phyloP scores from a whole-genome alignment of 2,888 invertebrate genomes.

The Diaphora mendica region DNA sequence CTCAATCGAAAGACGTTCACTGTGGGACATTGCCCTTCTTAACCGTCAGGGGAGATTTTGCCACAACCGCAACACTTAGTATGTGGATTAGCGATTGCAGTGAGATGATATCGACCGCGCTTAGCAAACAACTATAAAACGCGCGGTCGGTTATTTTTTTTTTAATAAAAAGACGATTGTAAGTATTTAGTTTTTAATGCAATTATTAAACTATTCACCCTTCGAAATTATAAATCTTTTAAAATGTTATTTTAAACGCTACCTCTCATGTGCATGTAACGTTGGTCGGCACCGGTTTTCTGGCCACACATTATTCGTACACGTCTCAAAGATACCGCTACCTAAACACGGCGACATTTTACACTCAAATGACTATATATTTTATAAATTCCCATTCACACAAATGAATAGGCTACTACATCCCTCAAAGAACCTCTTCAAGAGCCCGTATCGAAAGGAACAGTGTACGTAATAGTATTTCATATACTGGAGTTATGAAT shows the following conservation, averaged over 20 bases:
- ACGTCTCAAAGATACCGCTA: slow-evolving; percentile 77
- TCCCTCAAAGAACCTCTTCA: slow-evolving; percentile 38
- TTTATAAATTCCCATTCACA: slow-evolving; percentile 35
- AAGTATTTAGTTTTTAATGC: too few relatives aligned
- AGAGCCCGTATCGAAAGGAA: slow-evolving; percentile 43
- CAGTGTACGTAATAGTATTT: slow-evolving; percentile 43
- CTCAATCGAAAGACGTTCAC: too few relatives aligned
- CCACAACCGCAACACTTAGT: too few relatives aligned
- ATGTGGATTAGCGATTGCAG: too few relatives aligned
- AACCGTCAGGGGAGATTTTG: too few relatives aligned
- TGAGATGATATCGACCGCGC: too few relatives aligned
- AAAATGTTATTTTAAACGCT: slow-evolving; percentile 20
- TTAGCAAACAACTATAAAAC: too few relatives aligned
- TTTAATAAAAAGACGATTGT: too few relatives aligned
- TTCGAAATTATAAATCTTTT: too few relatives aligned
- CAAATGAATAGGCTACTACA: slow-evolving; percentile 13
- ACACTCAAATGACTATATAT: slow-evolving; percentile 59
- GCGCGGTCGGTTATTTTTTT: too few relatives aligned
- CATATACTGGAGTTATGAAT: slow-evolving; percentile 45
- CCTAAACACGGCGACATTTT: slow-evolving; percentile 69
- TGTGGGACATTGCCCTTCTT: too few relatives aligned
- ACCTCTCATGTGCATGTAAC: slow-evolving; percentile 6
- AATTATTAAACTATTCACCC: too few relatives aligned
- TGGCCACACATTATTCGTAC: slow-evolving; percentile 50
- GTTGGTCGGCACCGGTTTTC: not conserved